Evolutionary conservation across 2,888 invertebrate species (phyloP).

Genomic region (Hedychridium roseum): DNA sequence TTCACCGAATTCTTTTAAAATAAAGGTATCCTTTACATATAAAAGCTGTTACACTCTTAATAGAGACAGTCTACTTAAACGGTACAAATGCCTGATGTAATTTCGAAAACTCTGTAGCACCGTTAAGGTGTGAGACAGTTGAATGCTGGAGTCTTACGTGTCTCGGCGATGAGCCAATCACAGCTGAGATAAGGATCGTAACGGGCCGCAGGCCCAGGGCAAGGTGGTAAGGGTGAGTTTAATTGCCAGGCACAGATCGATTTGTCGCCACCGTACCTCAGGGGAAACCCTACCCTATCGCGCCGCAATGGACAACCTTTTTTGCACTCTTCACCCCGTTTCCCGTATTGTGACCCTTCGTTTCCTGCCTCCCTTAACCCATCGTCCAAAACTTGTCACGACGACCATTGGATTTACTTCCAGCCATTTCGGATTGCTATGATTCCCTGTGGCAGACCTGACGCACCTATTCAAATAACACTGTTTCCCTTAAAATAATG

Average conservation of each 20-base stretch:
- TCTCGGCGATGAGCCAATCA: slow-evolving; percentile 46
- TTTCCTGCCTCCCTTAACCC: neutral
- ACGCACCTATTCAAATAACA: no score
- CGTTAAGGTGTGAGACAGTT: no score
- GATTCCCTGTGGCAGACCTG: no score
- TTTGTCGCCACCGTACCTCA: slow-evolving; percentile 46
- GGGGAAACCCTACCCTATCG: slow-evolving; percentile 24
- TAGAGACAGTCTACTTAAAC: neutral
- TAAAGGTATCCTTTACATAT: no score
- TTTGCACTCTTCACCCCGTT: slow-evolving; percentile 1
- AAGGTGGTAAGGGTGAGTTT: slow-evolving; percentile 49
- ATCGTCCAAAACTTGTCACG: no score
- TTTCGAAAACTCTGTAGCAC: neutral
- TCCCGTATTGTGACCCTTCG: neutral
- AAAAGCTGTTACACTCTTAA: no score
- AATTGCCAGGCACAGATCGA: slow-evolving; percentile 54
- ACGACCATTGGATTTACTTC: no score
- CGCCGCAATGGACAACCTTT: slow-evolving; percentile 23
- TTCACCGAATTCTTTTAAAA: no score
- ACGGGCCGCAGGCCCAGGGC: slow-evolving; percentile 32
- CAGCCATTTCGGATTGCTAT: no score
- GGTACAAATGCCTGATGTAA: neutral
- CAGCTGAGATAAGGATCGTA: slow-evolving; percentile 47
- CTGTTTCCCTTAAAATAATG: no score
- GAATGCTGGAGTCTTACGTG: no score